phyloP scores from a whole-genome alignment of 1,140 invertebrate genomes.

The Rhysida immarginata region DNA sequence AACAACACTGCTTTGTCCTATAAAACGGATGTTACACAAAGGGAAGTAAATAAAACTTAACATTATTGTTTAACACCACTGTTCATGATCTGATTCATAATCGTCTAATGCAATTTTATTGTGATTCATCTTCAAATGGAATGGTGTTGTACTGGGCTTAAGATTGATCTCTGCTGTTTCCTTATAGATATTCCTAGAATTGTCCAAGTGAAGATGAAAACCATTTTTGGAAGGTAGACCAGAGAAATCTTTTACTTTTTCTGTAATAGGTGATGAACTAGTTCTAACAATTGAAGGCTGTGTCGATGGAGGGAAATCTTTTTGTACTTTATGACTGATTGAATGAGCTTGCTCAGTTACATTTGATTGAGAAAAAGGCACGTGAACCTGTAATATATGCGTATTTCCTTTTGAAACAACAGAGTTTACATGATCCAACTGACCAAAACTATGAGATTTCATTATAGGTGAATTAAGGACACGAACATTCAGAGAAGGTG shows the following conservation, averaged over 20 bases:
- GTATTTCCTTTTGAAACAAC: not conserved
- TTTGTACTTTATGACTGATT: no score
- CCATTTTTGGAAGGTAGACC: no score
- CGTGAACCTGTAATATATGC: conserved; percentile 5
- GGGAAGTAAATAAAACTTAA: not conserved
- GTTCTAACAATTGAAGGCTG: no score
- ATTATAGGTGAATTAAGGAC: not conserved
- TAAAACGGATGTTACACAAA: not conserved
- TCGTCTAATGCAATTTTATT: conserved; percentile 6
- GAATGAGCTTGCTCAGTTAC: not conserved
- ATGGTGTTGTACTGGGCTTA: no score
- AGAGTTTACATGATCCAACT: not conserved
- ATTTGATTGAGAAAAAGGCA: not conserved
- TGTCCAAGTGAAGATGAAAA: no score
- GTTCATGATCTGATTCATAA: conserved; percentile 7
- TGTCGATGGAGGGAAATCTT: no score
- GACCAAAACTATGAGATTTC: not conserved
- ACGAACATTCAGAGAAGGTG: not conserved
- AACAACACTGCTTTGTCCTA: not conserved
- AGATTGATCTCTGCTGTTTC: no score
- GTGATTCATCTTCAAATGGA: conserved; percentile 5
- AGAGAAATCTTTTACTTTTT: no score
- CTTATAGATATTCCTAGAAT: no score
- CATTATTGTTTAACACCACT: conserved; percentile 9
- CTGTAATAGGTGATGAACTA: no score